Conservation (phyloP, 2,113 vertebrate species). For the Choloepus hoffmanni region DNA sequence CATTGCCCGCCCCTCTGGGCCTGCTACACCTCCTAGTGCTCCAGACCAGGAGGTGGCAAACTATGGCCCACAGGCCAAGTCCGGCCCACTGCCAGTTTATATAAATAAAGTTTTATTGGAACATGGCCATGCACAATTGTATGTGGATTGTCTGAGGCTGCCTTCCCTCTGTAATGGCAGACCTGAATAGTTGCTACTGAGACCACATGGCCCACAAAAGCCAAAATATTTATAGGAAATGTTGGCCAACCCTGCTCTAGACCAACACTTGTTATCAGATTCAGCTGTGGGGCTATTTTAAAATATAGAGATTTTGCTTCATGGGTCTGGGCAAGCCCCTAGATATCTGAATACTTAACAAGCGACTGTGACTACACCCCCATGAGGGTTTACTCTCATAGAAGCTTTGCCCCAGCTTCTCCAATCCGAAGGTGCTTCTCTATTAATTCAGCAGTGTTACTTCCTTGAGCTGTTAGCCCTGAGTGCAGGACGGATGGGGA, state of each 20-base stretch:
- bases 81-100: background rate
- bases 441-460: background rate
- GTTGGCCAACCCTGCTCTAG: background rate
- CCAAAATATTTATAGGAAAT: background rate
- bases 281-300: background rate
- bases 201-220: background rate
- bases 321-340: background rate
- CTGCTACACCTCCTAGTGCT: background rate
- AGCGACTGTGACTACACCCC: background rate
- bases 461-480: background rate
- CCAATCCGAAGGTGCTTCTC: background rate
- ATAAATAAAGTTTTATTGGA: background rate
- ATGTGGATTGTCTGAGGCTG: background rate
- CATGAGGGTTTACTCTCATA: accelerated
- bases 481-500: background rate
- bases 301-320: background rate
- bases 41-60: background rate
- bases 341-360: background rate
- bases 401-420: background rate
- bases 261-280: background rate
- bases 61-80: background rate
- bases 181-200: background rate
- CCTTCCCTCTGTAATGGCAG: background rate
- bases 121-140: background rate
- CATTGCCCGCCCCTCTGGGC: background rate